Evolutionary conservation across 1,140 invertebrate genomes (phyloP), one percentile per base, ranked within the genome.

Genomic region (Megalopta genalis): DNA sequence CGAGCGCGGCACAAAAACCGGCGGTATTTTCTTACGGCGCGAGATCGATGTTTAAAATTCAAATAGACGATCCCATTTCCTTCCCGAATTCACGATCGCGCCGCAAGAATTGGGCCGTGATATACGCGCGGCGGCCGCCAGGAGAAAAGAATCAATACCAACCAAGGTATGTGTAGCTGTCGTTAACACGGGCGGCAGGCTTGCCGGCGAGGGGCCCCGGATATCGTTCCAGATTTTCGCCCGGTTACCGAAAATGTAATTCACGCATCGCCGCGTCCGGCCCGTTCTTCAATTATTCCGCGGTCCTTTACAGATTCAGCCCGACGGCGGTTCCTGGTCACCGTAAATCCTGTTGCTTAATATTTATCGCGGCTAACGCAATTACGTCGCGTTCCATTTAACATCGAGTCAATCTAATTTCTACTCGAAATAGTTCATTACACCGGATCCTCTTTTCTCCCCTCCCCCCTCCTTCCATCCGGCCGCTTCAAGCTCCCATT

Each of bases 361-460:
- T 77, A 77, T 72, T 79, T 79, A 79, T 79, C 62, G 9, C 39
- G 5, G 70, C 27, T 49, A 74, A 65, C 39, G 77, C 63, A 74
- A 79, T 77, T 77, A 71, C 68, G 68, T 54, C 59, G 67, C 76
- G 76, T 77, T 52, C 57, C 66, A 70, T 77, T 77, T 77, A 64
- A n/a, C 59, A 54, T 27, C 10, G 75, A 63, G 75, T 60, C 75
- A 73, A 79, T 79, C 60, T 79, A 65, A 65, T 73, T 79, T 73
- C 69, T 52, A 46, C 77, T 65, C 62, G 77, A 73, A 79, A 79
- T 65, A 65, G 77, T 79, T 79, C 60, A 73, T 73, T 73, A 73
- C 49, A 37, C 23, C 46, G 21, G 39, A 10, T 21, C 49, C 3
- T 6, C 16, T 18, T 6, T 5, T 52, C 49, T 21, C 16, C 16